These are phyloP conservation scores for Barypeithes pellucidus DNA, from an alignment of 2,888 invertebrate species.

Conservation along the genomic window DNA sequence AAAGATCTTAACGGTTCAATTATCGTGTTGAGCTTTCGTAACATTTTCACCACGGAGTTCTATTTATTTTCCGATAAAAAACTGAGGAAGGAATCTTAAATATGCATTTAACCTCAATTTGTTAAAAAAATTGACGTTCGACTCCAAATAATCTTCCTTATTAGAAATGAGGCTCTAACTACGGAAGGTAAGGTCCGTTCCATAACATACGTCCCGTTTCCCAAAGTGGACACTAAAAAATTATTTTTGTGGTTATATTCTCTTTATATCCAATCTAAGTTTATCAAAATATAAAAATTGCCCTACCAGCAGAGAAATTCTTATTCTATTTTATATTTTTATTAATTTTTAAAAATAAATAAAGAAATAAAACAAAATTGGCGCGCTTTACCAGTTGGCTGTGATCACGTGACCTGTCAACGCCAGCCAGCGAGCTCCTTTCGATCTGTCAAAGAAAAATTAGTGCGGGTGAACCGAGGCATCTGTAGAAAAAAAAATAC, in stretches of 20 bases:
- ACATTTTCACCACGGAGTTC: not conserved
- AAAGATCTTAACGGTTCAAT: conserved; percentile 25
- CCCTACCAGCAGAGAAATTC: no score
- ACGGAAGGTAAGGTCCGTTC: not conserved
- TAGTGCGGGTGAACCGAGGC: conserved; percentile 37
- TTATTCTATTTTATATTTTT: no score
- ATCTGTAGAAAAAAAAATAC: conserved; percentile 22
- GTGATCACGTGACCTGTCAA: conserved; percentile 35
- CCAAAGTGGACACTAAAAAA: no score
- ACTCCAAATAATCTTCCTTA: not conserved
- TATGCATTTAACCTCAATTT: not conserved
- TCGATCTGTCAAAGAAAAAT: conserved; percentile 33
- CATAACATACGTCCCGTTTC: not conserved
- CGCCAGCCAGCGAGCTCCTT: conserved; percentile 9
- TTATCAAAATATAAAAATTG: no score
- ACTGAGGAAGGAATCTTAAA: not conserved
- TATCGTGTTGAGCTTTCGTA: conserved; percentile 16
- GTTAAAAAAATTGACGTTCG: not conserved
- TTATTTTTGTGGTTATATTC: not conserved
- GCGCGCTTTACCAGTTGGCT: conserved; percentile 23
- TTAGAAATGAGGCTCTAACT: not conserved
- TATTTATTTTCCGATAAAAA: not conserved
- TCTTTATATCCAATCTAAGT: no score
- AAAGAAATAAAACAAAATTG: conserved; percentile 1
- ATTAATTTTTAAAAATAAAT: not conserved